Base-by-base conservation (phyloP, 2,888 invertebrate species). In the Cantharis nigra region DNA sequence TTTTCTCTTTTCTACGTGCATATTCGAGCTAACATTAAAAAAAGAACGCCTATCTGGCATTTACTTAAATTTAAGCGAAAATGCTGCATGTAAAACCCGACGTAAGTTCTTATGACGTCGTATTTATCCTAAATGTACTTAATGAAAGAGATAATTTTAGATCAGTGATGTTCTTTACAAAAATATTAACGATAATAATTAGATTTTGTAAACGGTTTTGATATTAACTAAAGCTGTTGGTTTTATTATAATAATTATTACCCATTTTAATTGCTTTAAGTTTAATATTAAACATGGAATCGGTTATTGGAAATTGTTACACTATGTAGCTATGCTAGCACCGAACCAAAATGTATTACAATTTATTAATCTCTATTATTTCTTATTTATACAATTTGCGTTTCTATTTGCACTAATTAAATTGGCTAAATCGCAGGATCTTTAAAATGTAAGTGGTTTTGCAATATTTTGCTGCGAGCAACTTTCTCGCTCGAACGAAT, bases 131-230 rank as follows among this genome's bases (percentile, higher is more conserved):
- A 74, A 81, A 81, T 79, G 82, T 78, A 80, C 80, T 79, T 81
- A 84, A 83, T 83, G 82, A 82, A 83, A 82, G 82, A 82, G 81
- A 81, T 82, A 83, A 83, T 82, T 83, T 82, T 79, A 77, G 80
- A 79, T 78, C 80, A 79, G 74, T 73, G 79, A 79, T 74, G 81
- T 79, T 80, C 79, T 82, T 80, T 82, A 80, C 78, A 82, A 82
- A 83, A 83, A 82, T 83, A 83, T 81, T 82, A 81, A 81, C 79
- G 82, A 78, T 75, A 78, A 79, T 80, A 79, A 80, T 78, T 79
- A 80, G 63, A 76, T 71, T 75, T 74, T 67, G 79, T 69, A 78
- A 75, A 72, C 76, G 77, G 72, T 79, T 79, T 70, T 72, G 70
- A 77, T 79, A 77, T 77, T 75, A 79, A 72, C 77, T 28, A 67